Evolutionary conservation across 2,113 vertebrate species (phyloP).

Genomic region (Nothobranchius furzeri): DNA sequence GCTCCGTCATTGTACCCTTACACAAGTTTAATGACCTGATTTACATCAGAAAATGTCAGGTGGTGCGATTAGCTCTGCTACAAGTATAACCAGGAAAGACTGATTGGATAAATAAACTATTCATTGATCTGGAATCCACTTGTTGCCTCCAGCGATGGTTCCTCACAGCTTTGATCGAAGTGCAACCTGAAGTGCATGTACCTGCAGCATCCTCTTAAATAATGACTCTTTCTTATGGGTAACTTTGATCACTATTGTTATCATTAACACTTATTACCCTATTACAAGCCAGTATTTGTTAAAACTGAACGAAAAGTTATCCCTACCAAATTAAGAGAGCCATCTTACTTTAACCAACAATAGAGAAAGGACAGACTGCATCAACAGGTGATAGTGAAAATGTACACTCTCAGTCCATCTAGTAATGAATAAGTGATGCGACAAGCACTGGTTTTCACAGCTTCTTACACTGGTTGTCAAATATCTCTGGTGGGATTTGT

Average conservation of each 20-base stretch:
- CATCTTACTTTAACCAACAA: constrained; percentile 2
- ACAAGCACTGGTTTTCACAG: not conserved
- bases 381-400: constrained; percentile 6
- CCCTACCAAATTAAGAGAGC: constrained; percentile 1
- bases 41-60: constrained; percentile 58
- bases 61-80: constrained; percentile 19
- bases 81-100: constrained; percentile 25
- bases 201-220: constrained; percentile 2
- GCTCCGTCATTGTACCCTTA: constrained; percentile 32
- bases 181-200: constrained; percentile 20
- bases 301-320: not conserved
- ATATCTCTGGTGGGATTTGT: not conserved
- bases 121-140: constrained; percentile 28
- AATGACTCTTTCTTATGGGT: not conserved
- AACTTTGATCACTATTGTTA: constrained; percentile 1
- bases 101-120: constrained; percentile 48
- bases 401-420: constrained; percentile 4
- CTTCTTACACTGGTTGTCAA: not conserved
- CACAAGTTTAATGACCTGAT: constrained; percentile 39
- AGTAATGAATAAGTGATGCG: constrained; percentile 30
- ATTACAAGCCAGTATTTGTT: not conserved
- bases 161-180: constrained; percentile 1
- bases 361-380: not conserved
- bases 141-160: constrained; percentile 33
- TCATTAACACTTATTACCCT: too few species aligned